phyloP scores from a whole-genome alignment of 2,113 vertebrate species.

The Oryzias woworae region DNA sequence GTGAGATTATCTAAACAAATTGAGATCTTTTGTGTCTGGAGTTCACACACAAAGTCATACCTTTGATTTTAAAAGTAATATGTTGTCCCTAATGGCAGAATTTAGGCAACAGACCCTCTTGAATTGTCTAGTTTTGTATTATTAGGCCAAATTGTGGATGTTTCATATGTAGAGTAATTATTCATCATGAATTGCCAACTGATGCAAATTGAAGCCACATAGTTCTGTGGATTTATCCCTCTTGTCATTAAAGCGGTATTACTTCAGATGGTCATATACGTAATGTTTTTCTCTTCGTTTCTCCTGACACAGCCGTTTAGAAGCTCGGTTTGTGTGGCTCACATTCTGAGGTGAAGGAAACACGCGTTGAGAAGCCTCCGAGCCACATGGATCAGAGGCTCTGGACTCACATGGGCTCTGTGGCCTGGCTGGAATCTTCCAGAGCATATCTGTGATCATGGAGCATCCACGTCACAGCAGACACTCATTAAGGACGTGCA shows the following conservation, averaged over 20 bases:
- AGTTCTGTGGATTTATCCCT: slow-evolving; percentile 10
- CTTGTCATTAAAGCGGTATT: slow-evolving; percentile 44
- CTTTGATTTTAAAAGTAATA: slow-evolving; percentile 42
- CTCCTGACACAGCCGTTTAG: slow-evolving; percentile 69
- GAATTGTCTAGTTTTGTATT: too few species aligned
- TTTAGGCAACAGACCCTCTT: too few species aligned
- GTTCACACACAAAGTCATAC: slow-evolving; percentile 45
- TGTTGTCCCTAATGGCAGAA: too few species aligned
- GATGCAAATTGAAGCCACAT: slow-evolving; percentile 28
- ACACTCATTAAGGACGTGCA: slow-evolving; percentile 51
- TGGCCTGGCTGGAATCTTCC: slow-evolving; percentile 61
- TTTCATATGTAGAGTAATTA: slow-evolving; percentile 4
- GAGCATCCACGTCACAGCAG: slow-evolving; percentile 44
- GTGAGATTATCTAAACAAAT: slow-evolving; percentile 77
- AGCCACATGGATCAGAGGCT: slow-evolving; percentile 67
- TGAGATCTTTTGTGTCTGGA: slow-evolving; percentile 68
- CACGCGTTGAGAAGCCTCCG: slow-evolving; percentile 66
- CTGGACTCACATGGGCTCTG: slow-evolving; percentile 67
- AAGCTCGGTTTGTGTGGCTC: slow-evolving; percentile 57
- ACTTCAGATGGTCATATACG: slow-evolving; percentile 38
- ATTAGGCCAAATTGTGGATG: not conserved
- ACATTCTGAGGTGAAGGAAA: slow-evolving; percentile 71
- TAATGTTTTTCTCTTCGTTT: slow-evolving; percentile 63
- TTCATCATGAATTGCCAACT: slow-evolving; percentile 3
- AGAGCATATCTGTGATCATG: slow-evolving; percentile 56